Evolutionary conservation across 37 sponge, comb jelly and placozoan species (phyloP).

Genomic region (Corticium candelabrum): DNA sequence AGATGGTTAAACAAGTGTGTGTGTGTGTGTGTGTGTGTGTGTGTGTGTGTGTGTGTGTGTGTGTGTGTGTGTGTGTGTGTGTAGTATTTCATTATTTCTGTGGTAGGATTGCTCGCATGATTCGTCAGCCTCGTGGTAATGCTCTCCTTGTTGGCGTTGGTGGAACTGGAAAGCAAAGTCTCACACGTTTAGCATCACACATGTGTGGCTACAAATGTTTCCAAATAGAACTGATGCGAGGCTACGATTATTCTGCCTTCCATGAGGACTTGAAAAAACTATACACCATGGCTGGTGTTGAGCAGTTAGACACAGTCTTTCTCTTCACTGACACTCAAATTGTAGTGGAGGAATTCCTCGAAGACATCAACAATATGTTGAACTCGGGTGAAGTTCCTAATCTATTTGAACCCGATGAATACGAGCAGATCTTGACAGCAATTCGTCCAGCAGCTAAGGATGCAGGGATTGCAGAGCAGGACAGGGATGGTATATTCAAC

Average conservation of each 20-base stretch:
- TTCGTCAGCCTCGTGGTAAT: constrained; percentile 93
- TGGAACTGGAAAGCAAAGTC: constrained; percentile 96
- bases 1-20: neutral
- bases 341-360: constrained; percentile 93
- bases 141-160: constrained; percentile 98
- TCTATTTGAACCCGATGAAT: constrained; percentile 88
- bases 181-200: constrained; percentile 82
- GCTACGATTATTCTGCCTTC: constrained; percentile 89
- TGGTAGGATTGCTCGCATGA: constrained; percentile 94
- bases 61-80: neutral
- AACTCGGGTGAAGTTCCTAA: constrained; percentile 99
- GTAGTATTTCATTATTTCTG: too few species aligned
- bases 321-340: constrained; percentile 99
- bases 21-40: neutral
- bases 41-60: too few species aligned
- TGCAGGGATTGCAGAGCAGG: constrained; percentile 64
- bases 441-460: constrained; percentile 81
- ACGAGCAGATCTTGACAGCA: constrained; percentile 73
- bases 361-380: constrained; percentile 97
- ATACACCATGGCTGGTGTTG: constrained; percentile 80
- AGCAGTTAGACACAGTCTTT: constrained; percentile 82
- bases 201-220: constrained; percentile 94
- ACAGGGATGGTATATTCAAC: constrained; percentile 92
- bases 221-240: constrained; percentile 93
- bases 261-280: constrained; percentile 89